Evolutionary conservation across 2,113 vertebrate species (phyloP).

Genomic region (Mola mola): DNA sequence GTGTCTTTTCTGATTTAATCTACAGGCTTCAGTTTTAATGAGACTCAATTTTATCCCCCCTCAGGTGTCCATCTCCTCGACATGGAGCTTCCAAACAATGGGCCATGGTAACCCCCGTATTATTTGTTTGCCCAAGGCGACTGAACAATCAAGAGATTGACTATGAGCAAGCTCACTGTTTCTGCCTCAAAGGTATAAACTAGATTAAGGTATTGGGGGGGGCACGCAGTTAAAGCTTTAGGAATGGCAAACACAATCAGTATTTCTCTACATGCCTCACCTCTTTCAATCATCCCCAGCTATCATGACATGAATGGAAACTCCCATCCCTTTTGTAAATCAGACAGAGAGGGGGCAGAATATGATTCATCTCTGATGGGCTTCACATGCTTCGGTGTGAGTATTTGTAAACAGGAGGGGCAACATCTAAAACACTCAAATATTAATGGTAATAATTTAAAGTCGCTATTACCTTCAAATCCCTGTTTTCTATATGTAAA

Average conservation of each 20-base stretch:
- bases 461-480: conserved; percentile 7
- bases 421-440: conserved; percentile 8
- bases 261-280: conserved; percentile 60
- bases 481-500: conserved; percentile 14
- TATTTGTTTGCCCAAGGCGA: conserved; percentile 77
- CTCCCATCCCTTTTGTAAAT: conserved; percentile 15
- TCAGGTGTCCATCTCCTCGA: conserved; percentile 49
- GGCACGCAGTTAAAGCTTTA: conserved; percentile 61
- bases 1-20: conserved; percentile 46
- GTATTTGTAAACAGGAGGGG: conserved; percentile 1
- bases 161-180: conserved; percentile 58
- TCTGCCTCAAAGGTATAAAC: conserved; percentile 70
- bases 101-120: conserved; percentile 62
- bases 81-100: conserved; percentile 44
- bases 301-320: conserved; percentile 46
- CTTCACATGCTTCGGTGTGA: conserved; percentile 23
- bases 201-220: conserved; percentile 71
- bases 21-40: conserved; percentile 58
- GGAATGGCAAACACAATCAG: conserved; percentile 70
- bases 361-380: conserved; percentile 35
- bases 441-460: conserved; percentile 19
- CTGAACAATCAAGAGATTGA: conserved; percentile 74
- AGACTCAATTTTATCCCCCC: conserved; percentile 21
- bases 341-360: conserved; percentile 25
- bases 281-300: conserved; percentile 65